phyloP scores from a whole-genome alignment of 2,113 vertebrate genomes.

The Anhinga anhinga region DNA sequence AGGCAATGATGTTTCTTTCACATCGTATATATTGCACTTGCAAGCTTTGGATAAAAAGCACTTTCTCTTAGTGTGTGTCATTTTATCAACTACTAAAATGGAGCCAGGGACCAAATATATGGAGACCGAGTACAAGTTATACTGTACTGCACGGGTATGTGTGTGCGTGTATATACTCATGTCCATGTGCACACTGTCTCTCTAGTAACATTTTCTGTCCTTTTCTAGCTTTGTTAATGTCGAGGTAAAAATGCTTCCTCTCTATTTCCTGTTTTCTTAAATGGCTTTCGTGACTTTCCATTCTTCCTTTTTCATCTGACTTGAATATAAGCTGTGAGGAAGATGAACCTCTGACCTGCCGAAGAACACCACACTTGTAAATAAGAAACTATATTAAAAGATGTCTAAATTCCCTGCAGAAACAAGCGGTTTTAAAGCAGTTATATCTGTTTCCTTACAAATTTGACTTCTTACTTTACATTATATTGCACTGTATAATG shows the following conservation, averaged over 20 bases:
- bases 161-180: not conserved
- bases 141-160: accelerated
- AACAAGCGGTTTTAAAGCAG: not conserved
- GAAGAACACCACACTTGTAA: not conserved
- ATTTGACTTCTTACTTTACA: not conserved
- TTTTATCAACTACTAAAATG: not conserved
- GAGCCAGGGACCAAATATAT: not conserved
- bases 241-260: not conserved
- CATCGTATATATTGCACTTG: not conserved
- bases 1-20: not conserved
- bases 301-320: slow-evolving; percentile 2
- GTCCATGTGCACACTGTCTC: not conserved
- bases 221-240: not conserved
- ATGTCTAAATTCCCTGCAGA: not conserved
- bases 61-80: not conserved
- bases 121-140: not conserved
- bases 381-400: not conserved
- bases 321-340: not conserved
- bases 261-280: not conserved
- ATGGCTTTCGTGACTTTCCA: not conserved
- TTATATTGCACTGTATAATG: not conserved
- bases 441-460: not conserved
- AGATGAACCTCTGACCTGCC: not conserved
- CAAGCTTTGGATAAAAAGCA: not conserved
- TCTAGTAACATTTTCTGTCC: not conserved